phyloP scores from a whole-genome alignment of 2,113 vertebrate species.

The Hemiscyllium ocellatum region DNA sequence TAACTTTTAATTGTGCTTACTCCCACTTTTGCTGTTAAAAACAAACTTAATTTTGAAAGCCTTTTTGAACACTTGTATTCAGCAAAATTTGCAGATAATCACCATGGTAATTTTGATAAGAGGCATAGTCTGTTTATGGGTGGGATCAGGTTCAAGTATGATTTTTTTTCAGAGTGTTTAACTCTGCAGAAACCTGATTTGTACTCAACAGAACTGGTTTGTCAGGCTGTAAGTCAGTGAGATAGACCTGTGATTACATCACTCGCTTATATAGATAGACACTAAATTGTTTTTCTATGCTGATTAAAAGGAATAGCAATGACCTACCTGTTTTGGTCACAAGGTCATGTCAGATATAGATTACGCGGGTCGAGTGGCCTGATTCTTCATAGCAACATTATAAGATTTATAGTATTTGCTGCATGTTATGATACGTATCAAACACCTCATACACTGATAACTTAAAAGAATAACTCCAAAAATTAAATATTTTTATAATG shows the following conservation, averaged over 20 bases:
- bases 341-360: neutral
- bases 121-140: too few relatives aligned
- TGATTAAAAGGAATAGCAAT: neutral
- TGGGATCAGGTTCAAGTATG: too few relatives aligned
- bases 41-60: too few relatives aligned
- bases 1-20: too few relatives aligned
- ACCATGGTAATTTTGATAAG: too few relatives aligned
- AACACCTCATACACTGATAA: neutral
- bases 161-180: too few relatives aligned
- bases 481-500: neutral
- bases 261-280: neutral
- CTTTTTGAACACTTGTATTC: too few relatives aligned
- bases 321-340: neutral
- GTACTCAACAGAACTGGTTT: too few relatives aligned
- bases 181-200: too few relatives aligned
- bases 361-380: neutral
- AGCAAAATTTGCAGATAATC: too few relatives aligned
- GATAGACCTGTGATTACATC: neutral
- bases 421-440: neutral
- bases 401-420: neutral
- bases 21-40: too few relatives aligned
- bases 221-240: too few relatives aligned
- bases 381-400: neutral
- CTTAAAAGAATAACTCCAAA: neutral
- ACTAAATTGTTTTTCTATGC: neutral